Evolutionary conservation across 2,113 vertebrate genomes (phyloP).

Genomic region (Parotia lawesii): DNA sequence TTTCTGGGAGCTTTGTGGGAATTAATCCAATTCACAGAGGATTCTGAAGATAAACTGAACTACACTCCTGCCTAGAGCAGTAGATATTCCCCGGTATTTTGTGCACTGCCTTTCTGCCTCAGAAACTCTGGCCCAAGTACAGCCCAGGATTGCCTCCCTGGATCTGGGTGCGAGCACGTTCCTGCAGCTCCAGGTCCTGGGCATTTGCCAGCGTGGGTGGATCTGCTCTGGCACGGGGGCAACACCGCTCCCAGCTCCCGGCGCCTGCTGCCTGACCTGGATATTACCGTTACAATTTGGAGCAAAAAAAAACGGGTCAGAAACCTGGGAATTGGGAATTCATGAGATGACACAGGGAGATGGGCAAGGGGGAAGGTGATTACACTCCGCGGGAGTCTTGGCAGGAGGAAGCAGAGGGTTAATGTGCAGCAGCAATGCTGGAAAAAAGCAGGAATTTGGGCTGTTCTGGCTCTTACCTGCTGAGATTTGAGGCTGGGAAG

Average conservation of each 20-base stretch:
- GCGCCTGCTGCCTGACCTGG: neutral
- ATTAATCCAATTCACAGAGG: neutral
- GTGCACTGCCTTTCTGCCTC: neutral
- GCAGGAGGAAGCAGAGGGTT: neutral
- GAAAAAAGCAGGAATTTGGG: neutral
- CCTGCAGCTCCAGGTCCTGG: neutral
- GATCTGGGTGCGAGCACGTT: neutral
- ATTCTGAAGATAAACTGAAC: neutral
- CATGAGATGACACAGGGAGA: neutral
- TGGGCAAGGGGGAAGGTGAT: neutral
- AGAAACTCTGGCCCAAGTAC: neutral
- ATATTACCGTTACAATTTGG: fast-evolving
- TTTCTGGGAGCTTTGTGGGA: neutral
- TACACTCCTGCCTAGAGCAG: neutral
- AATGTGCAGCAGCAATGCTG: neutral
- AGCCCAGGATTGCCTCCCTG: neutral
- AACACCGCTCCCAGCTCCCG: fast-evolving
- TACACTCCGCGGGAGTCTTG: fast-evolving
- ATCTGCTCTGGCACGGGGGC: neutral
- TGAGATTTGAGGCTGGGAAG: neutral
- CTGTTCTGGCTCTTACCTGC: neutral
- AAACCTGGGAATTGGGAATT: neutral
- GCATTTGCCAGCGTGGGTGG: fast-evolving
- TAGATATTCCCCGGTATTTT: neutral
- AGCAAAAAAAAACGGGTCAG: neutral